These are phyloP conservation scores for Hafferia zeledoni DNA, from an alignment of 2,797 vertebrate genomes.

Conservation along the genomic window DNA sequence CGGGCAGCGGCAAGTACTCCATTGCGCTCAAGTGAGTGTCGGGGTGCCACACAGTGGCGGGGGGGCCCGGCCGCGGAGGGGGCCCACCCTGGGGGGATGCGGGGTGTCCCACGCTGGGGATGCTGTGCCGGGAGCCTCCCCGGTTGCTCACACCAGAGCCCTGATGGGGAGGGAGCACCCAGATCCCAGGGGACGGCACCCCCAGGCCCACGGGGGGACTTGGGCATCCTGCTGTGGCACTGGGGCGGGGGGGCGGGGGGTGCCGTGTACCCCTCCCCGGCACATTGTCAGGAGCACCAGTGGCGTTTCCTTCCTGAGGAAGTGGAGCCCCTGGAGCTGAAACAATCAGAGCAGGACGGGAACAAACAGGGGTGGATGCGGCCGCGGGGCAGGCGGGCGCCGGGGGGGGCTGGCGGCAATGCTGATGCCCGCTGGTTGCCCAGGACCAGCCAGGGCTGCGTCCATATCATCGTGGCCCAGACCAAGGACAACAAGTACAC, in stretches of 20 bases:
- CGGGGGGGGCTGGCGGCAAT: not conserved
- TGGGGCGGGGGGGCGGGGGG: not conserved
- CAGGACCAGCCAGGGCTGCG: conserved; percentile 91
- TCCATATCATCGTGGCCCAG: conserved; percentile 96
- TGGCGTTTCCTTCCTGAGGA: conserved; percentile 80
- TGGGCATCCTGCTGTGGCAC: not conserved
- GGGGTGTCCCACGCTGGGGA: not conserved
- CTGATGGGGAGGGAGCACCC: not conserved
- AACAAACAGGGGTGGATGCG: conserved; percentile 25
- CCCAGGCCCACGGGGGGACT: not conserved
- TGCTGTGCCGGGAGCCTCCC: not conserved
- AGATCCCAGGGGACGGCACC: not conserved
- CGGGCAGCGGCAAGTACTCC: conserved; percentile 93
- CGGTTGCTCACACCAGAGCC: not conserved
- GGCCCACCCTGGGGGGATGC: not conserved
- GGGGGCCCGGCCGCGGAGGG: not conserved
- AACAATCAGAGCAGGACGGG: conserved; percentile 70
- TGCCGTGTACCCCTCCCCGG: not conserved
- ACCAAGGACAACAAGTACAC: conserved; percentile 92
- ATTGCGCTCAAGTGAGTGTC: conserved; percentile 93
- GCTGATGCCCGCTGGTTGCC: not conserved
- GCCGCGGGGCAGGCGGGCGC: not conserved
- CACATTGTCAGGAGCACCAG: conserved; percentile 61
- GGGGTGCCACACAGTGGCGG: fast-evolving
- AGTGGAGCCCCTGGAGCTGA: conserved; percentile 70